Evolutionary conservation across 2,888 invertebrate species (phyloP), one percentile per base, ranked within the genome.

Genomic region (Drosophila stalkeri): DNA sequence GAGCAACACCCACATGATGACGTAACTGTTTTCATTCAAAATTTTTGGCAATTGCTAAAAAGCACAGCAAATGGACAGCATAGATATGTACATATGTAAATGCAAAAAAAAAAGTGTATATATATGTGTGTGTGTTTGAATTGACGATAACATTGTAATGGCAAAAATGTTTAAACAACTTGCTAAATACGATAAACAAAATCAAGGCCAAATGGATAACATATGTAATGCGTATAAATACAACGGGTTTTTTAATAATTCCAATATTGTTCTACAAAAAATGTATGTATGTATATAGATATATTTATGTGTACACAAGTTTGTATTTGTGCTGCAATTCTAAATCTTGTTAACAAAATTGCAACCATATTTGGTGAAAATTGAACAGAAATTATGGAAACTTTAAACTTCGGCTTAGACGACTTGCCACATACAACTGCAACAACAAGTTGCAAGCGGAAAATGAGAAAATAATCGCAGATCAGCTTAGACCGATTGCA

Each of bases 361-460:
- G 61, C 72, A 76, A 74, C 91, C 91, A 90, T 91, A 91, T 90
- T 90, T 77, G 92, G 92, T 75, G 63, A 89, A 91, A 91, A 91
- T 89, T 82, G 69, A 76, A 70, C 44, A 62, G 56, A 72, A 80
- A 81, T 41, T 46, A 54, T 49, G 39, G 43, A 80, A 65, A 67
- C 60, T 71, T 61, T 12, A 43, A 55, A 18, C 31, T 61, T 60
- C 54, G 69, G 69, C 62, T 65, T 66, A 64, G 46, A 43, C 69
- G 64, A 81, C 66, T 56, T 39, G 55, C 51, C 33, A 52, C 54
- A 51, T 44, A 49, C 33, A 46, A 55, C 31, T 44, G 52, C 33
- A 49, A 56, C 51, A 61, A 18, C 18, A 20, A 35, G 11, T 18
- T 51, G 4, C 16, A 65, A 37, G 55, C 41, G 23, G 59, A 62